A percentile compares a stretch with the other conserved stretches of the same genome.
phyloP scores from a whole-genome alignment of 2,113 vertebrate genomes.

The Notechis scutatus region DNA sequence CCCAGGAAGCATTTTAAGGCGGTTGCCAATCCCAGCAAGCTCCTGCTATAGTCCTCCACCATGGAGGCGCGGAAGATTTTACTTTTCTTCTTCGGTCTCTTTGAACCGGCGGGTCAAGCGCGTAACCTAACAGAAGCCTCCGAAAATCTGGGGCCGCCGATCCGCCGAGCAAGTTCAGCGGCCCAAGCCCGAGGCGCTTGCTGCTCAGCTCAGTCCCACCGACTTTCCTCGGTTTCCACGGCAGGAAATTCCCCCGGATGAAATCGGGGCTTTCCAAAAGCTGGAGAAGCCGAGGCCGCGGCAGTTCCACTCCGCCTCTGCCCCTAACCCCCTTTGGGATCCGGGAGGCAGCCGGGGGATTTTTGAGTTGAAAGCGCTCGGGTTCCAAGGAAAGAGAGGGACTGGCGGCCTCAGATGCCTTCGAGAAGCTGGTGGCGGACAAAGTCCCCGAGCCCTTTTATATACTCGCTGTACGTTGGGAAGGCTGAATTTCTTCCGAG shows the following conservation, averaged over 20 bases:
- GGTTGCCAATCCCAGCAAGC: not conserved
- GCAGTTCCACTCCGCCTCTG: not conserved
- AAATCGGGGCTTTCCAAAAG: not conserved
- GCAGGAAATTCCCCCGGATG: not conserved
- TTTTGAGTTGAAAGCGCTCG: not conserved
- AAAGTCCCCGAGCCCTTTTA: not conserved
- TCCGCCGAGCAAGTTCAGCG: not conserved
- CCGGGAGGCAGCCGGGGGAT: not conserved
- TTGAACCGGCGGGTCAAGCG: not conserved
- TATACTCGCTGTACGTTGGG: not conserved
- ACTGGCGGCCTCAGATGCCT: too few relatives aligned
- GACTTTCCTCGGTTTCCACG: not conserved
- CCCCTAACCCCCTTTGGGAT: not conserved
- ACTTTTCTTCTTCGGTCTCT: not conserved
- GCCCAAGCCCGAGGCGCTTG: not conserved
- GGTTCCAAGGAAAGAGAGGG: not conserved
- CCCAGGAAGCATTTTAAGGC: not conserved
- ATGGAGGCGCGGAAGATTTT: not conserved
- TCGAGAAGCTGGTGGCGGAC: not conserved
- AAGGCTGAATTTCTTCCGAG: not conserved
- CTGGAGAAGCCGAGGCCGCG: not conserved
- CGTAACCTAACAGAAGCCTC: not conserved
- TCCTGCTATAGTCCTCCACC: not conserved
- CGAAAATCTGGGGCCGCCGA: not conserved
- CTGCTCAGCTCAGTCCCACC: not conserved